A percentile compares a stretch with the other conserved stretches of the same genome.
Evolutionary conservation across 2,113 vertebrate genomes (phyloP).

Genomic region (Rhinolophus ferrumequinum): DNA sequence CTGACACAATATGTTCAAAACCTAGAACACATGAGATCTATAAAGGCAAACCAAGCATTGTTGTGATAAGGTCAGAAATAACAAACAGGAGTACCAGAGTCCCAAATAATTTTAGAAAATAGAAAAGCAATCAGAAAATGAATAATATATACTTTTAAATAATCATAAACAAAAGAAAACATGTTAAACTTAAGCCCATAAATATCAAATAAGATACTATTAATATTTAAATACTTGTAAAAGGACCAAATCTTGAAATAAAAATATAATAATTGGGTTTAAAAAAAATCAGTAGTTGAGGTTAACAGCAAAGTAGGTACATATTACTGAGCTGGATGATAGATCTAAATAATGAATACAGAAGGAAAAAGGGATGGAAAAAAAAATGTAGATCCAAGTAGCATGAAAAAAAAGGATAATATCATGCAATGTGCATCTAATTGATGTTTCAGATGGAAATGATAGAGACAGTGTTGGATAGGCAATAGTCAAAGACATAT

Average conservation of each 20-base stretch:
- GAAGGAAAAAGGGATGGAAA: not conserved
- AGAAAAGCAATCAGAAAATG: too few relatives aligned
- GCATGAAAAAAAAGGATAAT: not conserved
- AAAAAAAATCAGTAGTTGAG: not conserved
- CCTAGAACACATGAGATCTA: too few relatives aligned
- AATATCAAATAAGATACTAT: not conserved
- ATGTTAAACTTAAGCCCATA: not conserved
- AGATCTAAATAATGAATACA: not conserved
- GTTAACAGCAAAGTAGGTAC: not conserved
- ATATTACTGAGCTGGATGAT: not conserved
- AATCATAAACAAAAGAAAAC: not conserved
- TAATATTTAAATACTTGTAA: not conserved
- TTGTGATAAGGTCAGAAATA: too few relatives aligned
- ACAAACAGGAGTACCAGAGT: too few relatives aligned
- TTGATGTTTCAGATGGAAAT: not conserved
- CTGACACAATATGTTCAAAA: too few relatives aligned
- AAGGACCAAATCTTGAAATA: not conserved
- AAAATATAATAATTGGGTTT: not conserved
- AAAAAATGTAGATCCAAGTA: not conserved
- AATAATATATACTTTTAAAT: not conserved
- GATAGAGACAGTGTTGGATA: not conserved
- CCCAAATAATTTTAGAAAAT: too few relatives aligned
- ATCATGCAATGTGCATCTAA: not conserved
- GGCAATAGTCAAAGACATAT: not conserved
- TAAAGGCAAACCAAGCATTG: too few relatives aligned